A percentile compares a stretch with the other conserved stretches of the same genome.
Evolutionary conservation across 2,888 invertebrate genomes (phyloP).

Genomic region (Odontothrips loti): DNA sequence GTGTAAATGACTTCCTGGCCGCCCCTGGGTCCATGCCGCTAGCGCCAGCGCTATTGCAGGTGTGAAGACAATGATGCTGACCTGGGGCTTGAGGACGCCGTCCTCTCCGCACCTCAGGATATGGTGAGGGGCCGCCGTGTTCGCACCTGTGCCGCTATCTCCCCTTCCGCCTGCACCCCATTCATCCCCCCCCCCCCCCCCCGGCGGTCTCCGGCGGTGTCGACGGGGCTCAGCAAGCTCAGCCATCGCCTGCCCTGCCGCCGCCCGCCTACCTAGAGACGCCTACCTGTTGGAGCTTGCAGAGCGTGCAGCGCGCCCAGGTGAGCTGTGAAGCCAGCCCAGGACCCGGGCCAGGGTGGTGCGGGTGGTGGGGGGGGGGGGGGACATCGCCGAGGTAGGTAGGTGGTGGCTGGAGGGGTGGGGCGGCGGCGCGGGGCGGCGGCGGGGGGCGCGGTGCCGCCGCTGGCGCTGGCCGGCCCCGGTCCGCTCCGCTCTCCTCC

Average conservation of each 20-base stretch:
- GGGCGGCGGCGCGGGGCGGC: conserved; percentile 30
- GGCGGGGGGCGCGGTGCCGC: conserved; percentile 31
- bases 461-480: conserved; percentile 28
- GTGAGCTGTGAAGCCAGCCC: conserved; percentile 34
- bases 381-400: conserved; percentile 32
- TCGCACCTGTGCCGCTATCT: conserved; percentile 27
- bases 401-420: conserved; percentile 31
- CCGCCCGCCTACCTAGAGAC: not conserved
- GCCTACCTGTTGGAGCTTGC: conserved; percentile 27
- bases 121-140: not conserved
- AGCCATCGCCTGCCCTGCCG: not conserved
- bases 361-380: conserved; percentile 34
- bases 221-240: not conserved
- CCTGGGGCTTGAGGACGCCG: conserved; percentile 7
- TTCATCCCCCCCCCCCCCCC: not conserved
- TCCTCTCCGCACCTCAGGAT: not conserved
- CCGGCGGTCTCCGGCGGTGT: not conserved
- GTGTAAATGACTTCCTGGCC: no score
- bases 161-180: not conserved
- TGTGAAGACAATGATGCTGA: not conserved
- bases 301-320: conserved; percentile 31
- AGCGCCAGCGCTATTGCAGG: conserved; percentile 1
- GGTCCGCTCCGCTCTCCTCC: conserved; percentile 29
- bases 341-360: conserved; percentile 30
- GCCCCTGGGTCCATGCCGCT: no score